phyloP scores from a whole-genome alignment of 2,888 invertebrate genomes.

The Isoperla grammatica region DNA sequence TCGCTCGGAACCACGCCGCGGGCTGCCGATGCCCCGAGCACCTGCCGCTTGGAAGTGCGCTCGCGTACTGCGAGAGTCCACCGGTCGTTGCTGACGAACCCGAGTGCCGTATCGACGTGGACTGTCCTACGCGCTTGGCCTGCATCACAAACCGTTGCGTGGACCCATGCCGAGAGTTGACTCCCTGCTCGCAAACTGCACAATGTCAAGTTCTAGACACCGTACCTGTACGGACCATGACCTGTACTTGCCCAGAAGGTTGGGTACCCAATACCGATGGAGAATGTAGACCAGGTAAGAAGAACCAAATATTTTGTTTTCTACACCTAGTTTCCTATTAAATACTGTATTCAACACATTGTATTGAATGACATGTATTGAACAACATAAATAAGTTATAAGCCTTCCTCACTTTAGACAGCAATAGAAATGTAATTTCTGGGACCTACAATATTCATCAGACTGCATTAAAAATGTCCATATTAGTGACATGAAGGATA shows the following conservation, averaged over 20 bases:
- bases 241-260: slow-evolving; percentile 81
- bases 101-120: slow-evolving; percentile 69
- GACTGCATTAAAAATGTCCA: too few species aligned
- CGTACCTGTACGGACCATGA: slow-evolving; percentile 78
- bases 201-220: slow-evolving; percentile 80
- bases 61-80: slow-evolving; percentile 63
- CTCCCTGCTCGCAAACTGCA: slow-evolving; percentile 69
- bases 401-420: too few species aligned
- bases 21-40: slow-evolving; percentile 78
- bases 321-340: slow-evolving; percentile 5
- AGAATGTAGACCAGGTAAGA: slow-evolving; percentile 61
- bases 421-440: slow-evolving; percentile 12
- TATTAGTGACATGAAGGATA: too few species aligned
- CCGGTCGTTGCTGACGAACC: slow-evolving; percentile 49
- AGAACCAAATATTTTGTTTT: slow-evolving; percentile 13
- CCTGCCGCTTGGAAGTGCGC: slow-evolving; percentile 72
- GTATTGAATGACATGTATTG: too few species aligned
- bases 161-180: slow-evolving; percentile 69
- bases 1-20: slow-evolving; percentile 71
- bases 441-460: too few species aligned
- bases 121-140: slow-evolving; percentile 74
- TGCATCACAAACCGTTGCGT: slow-evolving; percentile 74
- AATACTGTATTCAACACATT: too few species aligned
- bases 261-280: slow-evolving; percentile 76
- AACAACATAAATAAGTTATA: not conserved